These are phyloP conservation scores for Cygnus olor DNA, from an alignment of 2,797 vertebrate species.

Conservation along the genomic window DNA sequence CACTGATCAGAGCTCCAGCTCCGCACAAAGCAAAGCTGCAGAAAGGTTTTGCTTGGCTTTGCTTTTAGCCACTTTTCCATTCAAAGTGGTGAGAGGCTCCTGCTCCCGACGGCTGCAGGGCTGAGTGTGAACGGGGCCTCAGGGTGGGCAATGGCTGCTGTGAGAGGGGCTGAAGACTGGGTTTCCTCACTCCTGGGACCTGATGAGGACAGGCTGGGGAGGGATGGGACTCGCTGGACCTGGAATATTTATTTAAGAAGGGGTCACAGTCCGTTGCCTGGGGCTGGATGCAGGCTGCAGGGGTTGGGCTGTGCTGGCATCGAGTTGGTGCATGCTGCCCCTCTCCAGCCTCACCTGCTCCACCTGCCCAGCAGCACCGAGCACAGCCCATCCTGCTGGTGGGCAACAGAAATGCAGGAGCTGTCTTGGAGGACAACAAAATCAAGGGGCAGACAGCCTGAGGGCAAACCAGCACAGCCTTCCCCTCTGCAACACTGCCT, in stretches of 20 bases:
- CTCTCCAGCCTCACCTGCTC: neutral
- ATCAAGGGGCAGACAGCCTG: neutral
- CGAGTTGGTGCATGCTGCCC: too few species aligned
- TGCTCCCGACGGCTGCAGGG: neutral
- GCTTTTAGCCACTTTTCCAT: neutral
- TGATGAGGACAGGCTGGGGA: neutral
- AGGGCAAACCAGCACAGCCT: neutral
- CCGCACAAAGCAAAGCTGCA: neutral
- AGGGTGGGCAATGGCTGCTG: accelerated
- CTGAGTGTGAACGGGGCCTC: neutral
- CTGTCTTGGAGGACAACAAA: neutral
- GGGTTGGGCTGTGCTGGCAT: neutral
- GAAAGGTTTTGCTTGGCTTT: conserved; percentile 24
- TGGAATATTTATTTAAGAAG: neutral
- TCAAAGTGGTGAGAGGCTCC: neutral
- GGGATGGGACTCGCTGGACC: neutral
- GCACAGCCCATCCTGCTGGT: neutral
- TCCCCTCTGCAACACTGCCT: neutral
- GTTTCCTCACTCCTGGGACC: accelerated
- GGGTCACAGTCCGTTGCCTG: neutral
- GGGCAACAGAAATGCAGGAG: neutral
- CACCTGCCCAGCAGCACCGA: neutral
- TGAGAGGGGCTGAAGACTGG: neutral
- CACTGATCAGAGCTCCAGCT: neutral
- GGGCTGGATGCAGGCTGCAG: neutral